Evolutionary conservation across 2,797 vertebrate species (phyloP).

Genomic region (Argyrosomus regius): DNA sequence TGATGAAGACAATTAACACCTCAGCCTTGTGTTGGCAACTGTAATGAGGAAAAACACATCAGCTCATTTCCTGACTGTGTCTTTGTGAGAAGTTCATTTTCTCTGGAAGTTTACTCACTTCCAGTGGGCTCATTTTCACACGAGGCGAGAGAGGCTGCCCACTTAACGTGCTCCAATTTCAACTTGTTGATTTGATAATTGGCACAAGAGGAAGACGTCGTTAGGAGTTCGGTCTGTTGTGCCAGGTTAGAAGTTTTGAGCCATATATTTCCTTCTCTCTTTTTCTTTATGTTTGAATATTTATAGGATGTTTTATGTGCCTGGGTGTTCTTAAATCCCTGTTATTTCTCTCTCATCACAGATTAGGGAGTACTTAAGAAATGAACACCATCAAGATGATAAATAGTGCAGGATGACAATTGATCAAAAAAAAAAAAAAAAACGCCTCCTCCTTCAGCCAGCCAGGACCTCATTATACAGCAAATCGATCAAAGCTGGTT

Average conservation of each 20-base stretch:
- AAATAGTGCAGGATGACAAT: conserved; percentile 1
- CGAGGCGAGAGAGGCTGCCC: not conserved
- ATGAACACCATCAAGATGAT: conserved; percentile 37
- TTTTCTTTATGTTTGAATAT: not conserved
- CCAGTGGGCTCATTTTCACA: conserved; percentile 17
- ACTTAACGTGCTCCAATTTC: conserved; percentile 1
- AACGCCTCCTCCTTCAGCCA: conserved; percentile 17
- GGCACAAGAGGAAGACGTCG: conserved; percentile 3
- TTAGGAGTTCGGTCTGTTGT: not conserved
- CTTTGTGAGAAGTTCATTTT: conserved; percentile 3
- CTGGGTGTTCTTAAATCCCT: conserved; percentile 3
- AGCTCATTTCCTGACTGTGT: conserved; percentile 8
- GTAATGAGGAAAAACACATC: conserved; percentile 18
- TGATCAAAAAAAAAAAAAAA: conserved; percentile 32
- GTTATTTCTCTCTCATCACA: conserved; percentile 19
- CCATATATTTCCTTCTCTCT: conserved; percentile 20
- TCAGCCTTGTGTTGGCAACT: conserved; percentile 5
- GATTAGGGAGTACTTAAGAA: conserved; percentile 2
- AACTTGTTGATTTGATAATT: conserved; percentile 52
- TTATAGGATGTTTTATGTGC: conserved; percentile 12
- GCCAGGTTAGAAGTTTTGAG: conserved; percentile 10
- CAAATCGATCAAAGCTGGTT: conserved; percentile 51
- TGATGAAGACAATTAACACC: conserved; percentile 16
- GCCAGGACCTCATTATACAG: conserved; percentile 30
- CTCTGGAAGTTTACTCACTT: not conserved